Evolutionary conservation across 2,888 invertebrate genomes (phyloP).

Genomic region (Limnephilus lunatus): DNA sequence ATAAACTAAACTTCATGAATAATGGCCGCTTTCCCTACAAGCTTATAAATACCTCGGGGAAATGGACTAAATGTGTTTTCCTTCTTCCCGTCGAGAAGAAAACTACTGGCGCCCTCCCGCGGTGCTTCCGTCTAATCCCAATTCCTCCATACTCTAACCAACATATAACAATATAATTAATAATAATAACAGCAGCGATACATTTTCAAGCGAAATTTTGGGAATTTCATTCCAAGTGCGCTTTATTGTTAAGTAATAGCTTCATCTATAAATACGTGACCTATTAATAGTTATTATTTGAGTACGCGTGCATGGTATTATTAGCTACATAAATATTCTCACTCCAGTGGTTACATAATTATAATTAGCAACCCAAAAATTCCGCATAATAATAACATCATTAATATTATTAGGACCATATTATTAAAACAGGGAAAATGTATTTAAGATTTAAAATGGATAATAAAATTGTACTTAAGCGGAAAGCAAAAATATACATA

Average conservation of each 20-base stretch:
- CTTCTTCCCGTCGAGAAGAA: not conserved
- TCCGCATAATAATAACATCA: not conserved
- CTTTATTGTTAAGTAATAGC: not conserved
- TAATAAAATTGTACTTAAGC: too few species aligned
- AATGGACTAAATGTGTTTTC: conserved; percentile 7
- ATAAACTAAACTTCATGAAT: not conserved
- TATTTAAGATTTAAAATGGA: not conserved
- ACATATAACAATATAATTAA: not conserved
- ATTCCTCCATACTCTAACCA: too few species aligned
- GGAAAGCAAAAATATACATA: not conserved
- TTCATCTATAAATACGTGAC: not conserved
- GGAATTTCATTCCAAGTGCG: not conserved
- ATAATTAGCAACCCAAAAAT: too few species aligned
- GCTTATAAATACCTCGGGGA: not conserved
- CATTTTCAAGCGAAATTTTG: not conserved
- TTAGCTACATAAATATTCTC: not conserved
- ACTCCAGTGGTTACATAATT: not conserved
- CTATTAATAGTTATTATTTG: not conserved
- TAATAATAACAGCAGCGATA: not conserved
- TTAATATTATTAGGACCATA: not conserved
- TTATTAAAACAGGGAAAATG: not conserved
- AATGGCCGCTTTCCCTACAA: not conserved
- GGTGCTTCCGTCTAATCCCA: not conserved
- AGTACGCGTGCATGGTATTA: not conserved
- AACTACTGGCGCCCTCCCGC: not conserved